These are phyloP conservation scores for Sinosuthora webbiana DNA, from an alignment of 2,113 vertebrate genomes.

Conservation along the genomic window DNA sequence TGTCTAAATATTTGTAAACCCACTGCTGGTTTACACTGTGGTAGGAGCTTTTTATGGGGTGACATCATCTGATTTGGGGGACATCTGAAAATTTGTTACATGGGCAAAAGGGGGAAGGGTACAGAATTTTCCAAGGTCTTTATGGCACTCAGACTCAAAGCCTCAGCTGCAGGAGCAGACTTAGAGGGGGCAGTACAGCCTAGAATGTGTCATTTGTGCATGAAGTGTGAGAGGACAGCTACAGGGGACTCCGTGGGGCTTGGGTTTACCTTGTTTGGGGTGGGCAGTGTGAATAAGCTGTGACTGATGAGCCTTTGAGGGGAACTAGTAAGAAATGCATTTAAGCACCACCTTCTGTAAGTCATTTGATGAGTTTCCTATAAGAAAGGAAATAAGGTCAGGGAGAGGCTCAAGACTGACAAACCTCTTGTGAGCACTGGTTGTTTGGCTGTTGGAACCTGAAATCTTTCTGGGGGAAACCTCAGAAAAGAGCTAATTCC, in stretches of 20 bases:
- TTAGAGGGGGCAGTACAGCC: neutral
- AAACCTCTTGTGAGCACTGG: neutral
- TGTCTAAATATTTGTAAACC: neutral
- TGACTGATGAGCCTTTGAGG: neutral
- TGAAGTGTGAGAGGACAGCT: neutral
- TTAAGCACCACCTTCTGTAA: neutral
- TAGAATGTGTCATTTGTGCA: neutral
- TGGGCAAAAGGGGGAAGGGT: neutral
- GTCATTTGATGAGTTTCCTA: neutral
- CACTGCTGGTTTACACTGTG: neutral
- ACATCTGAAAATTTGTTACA: neutral
- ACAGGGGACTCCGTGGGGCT: neutral
- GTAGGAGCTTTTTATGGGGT: neutral
- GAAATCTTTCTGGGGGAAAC: neutral
- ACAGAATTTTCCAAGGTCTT: neutral
- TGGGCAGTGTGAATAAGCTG: neutral
- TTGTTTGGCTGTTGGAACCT: neutral
- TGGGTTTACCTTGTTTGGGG: neutral
- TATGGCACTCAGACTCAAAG: neutral
- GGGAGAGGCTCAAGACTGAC: neutral
- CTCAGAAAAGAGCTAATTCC: neutral
- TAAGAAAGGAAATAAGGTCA: neutral
- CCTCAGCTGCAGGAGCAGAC: neutral
- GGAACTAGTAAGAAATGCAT: neutral
- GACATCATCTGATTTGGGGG: neutral